These are phyloP conservation scores for Peribatodes rhomboidaria DNA, from an alignment of 2,888 invertebrate genomes.

Conservation along the genomic window DNA sequence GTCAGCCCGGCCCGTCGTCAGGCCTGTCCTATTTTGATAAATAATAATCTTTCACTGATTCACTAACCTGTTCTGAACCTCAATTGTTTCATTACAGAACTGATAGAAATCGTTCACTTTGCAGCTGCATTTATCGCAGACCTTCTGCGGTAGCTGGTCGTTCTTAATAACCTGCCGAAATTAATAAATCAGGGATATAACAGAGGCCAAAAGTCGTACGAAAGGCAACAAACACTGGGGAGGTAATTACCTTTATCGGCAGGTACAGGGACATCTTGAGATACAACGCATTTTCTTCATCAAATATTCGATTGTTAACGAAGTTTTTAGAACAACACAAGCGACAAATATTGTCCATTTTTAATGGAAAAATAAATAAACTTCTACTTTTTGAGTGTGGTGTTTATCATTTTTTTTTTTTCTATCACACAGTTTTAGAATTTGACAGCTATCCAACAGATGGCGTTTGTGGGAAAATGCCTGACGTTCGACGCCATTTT, in stretches of 20 bases:
- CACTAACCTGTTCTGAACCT: slow-evolving; percentile 87
- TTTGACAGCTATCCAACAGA: slow-evolving; percentile 64
- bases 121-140: slow-evolving; percentile 90
- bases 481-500: slow-evolving; percentile 67
- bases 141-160: slow-evolving; percentile 90
- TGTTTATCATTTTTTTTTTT: slow-evolving; percentile 62
- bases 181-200: slow-evolving; percentile 27
- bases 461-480: slow-evolving; percentile 23
- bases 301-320: slow-evolving; percentile 90
- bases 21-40: neutral
- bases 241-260: slow-evolving; percentile 89
- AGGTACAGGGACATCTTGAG: slow-evolving; percentile 90
- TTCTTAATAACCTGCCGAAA: slow-evolving; percentile 87
- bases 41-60: neutral
- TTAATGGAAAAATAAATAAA: slow-evolving; percentile 36
- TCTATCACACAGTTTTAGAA: slow-evolving; percentile 25
- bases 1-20: neutral
- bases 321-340: slow-evolving; percentile 80
- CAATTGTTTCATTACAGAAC: slow-evolving; percentile 90
- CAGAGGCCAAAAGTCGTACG: slow-evolving; percentile 32
- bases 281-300: slow-evolving; percentile 89
- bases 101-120: slow-evolving; percentile 91
- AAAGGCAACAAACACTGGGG: slow-evolving; percentile 11
- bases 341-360: slow-evolving; percentile 80
- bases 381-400: slow-evolving; percentile 41